A percentile compares a stretch with the other conserved stretches of the same genome.
These are phyloP conservation scores for Centropus bengalensis DNA, from an alignment of 2,113 vertebrate genomes.

Conservation along the genomic window DNA sequence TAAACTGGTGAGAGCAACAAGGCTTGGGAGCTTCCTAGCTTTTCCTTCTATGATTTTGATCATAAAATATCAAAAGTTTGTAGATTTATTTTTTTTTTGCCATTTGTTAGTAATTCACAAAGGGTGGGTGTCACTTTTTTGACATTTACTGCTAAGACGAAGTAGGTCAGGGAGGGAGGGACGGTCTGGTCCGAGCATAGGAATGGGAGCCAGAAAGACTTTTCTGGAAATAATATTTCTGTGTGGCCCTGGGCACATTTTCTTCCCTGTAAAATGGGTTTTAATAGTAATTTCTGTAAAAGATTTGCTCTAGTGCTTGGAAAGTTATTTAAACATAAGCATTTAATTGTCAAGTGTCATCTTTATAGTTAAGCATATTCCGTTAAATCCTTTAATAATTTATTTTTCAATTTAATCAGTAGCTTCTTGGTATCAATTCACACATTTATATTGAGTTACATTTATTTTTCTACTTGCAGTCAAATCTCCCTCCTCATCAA, in stretches of 20 bases:
- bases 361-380: conserved; percentile 16
- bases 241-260: not conserved
- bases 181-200: conserved; percentile 39
- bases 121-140: conserved; percentile 37
- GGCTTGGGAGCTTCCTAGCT: not conserved
- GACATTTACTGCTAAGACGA: conserved; percentile 55
- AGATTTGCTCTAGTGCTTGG: not conserved
- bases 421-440: not conserved
- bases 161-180: conserved; percentile 54
- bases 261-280: not conserved
- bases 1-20: not conserved
- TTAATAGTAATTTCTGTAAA: not conserved
- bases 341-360: not conserved
- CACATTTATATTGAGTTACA: not conserved
- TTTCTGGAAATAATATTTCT: not conserved
- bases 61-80: conserved; percentile 48
- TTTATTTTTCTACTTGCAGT: conserved; percentile 39
- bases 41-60: conserved; percentile 35
- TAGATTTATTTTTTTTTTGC: conserved; percentile 12
- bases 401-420: not conserved
- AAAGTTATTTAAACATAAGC: not conserved
- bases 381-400: not conserved
- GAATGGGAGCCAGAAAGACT: conserved; percentile 50
- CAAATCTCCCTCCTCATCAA: not conserved
- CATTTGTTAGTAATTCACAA: conserved; percentile 46